Evolutionary conservation across 1,140 invertebrate genomes (phyloP).

Genomic region (Saccostrea echinata): DNA sequence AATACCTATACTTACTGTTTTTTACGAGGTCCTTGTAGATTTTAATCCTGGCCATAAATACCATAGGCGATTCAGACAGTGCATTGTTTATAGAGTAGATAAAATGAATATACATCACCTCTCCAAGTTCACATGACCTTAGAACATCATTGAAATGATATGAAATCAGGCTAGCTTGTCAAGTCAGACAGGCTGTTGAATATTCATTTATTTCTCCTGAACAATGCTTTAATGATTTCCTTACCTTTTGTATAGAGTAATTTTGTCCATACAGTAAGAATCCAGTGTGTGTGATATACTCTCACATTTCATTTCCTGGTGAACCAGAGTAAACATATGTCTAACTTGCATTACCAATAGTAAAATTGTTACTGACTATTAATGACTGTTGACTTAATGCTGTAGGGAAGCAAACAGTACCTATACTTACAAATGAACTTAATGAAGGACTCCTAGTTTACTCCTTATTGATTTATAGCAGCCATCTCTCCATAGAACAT

Average conservation of each 20-base stretch:
- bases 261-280: neutral
- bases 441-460: neutral
- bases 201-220: constrained; percentile 5
- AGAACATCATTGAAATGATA: neutral
- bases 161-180: neutral
- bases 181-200: constrained; percentile 3
- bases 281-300: neutral
- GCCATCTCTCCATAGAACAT: neutral
- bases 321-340: neutral
- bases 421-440: neutral
- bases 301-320: neutral
- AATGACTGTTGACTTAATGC: no score
- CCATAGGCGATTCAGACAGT: neutral
- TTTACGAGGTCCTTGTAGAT: neutral
- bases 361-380: neutral
- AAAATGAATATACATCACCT: constrained; percentile 4
- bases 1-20: neutral
- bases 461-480: constrained; percentile 28
- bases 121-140: constrained; percentile 8
- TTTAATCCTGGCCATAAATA: neutral
- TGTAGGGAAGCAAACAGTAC: neutral
- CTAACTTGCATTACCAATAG: neutral
- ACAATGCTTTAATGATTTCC: constrained; percentile 8
- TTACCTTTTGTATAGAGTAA: neutral
- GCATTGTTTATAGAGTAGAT: constrained; percentile 7